Conservation (phyloP, 2,797 vertebrate species). For the Phataginus tricuspis region DNA sequence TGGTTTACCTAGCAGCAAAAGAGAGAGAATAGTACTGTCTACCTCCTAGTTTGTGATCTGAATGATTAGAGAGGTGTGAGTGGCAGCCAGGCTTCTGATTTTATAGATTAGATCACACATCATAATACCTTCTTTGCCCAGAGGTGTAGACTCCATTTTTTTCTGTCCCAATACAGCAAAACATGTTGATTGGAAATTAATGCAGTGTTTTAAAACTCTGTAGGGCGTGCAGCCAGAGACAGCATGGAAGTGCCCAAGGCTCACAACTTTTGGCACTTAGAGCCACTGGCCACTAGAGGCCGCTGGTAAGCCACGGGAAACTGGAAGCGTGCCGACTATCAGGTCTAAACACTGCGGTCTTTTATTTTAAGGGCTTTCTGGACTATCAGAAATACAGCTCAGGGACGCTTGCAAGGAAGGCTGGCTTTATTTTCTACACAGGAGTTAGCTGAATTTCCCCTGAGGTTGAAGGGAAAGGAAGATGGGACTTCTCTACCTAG, state of each 20-base stretch:
- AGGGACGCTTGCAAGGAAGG: not conserved
- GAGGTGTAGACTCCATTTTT: not conserved
- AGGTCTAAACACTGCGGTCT: not conserved
- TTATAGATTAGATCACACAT: not conserved
- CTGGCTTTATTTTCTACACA: slow-evolving; percentile 8
- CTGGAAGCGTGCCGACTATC: not conserved
- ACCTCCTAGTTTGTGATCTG: not conserved
- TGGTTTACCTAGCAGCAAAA: not conserved
- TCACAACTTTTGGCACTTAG: not conserved
- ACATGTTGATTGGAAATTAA: not conserved
- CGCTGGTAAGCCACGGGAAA: slow-evolving; percentile 74
- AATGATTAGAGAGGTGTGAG: not conserved
- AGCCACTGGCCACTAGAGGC: slow-evolving; percentile 79
- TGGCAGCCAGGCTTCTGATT: not conserved
- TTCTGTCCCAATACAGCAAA: not conserved
- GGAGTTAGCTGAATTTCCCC: not conserved
- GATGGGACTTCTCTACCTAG: not conserved
- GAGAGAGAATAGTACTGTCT: not conserved
- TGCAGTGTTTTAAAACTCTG: not conserved
- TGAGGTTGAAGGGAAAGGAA: not conserved
- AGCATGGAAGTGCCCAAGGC: rapidly evolving
- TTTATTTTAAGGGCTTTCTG: not conserved
- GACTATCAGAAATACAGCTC: slow-evolving; percentile 13
- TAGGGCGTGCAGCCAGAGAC: too few species aligned
- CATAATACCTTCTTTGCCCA: not conserved